Base-by-base conservation (phyloP, 2,888 invertebrate species). In the Acrobasis repandana region DNA sequence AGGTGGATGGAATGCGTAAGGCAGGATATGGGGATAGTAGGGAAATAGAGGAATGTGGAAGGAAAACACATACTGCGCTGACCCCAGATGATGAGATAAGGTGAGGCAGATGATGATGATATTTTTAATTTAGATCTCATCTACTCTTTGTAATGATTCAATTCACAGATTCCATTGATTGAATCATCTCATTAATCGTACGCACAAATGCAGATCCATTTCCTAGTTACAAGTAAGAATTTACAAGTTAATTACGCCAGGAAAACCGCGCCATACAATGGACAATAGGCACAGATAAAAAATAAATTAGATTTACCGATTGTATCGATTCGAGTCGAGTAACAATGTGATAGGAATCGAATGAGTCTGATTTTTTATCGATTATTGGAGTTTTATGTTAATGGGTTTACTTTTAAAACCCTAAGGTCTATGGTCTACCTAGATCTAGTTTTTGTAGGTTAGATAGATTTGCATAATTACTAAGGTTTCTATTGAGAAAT, bases 281-380 rank as follows among this genome's bases (percentile, higher is more conserved):
- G 73, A 76, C 76, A 76, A 78, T 76, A 63, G 73, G 49, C 34
- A 18, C 47, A 61, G 62, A 63, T 67, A 75, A 76, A 76, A 73
- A 70, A 65, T 56, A 62, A 70, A 67, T 68, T 66, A 70, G 67
- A 67, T 70, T 67, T 70, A 70, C 68, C 67, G 66, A 67, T 66
- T 64, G 64, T 65, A 63, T 68, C 63, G 65, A 63, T 62, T 61
- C 63, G 60, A 51, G 34, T 51, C 51, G 9, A 51, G 43, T 43
- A 14, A 43, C 43, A 43, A 43, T 43, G 43, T n/a, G 43, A n/a
- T 43, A 43, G 43, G 43, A 43, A 51, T 51, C 51, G 33, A 51
- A 34, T 15, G n/a, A 34, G 8, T 51, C 33, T 8, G 14, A 33
- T 51, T 15, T 51, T 14, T 33, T 51, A n/a, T 6, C 14, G 33